Evolutionary conservation across 2,113 vertebrate species (phyloP), one percentile per base, ranked within the genome.

Genomic region (Rafetus swinhoei): DNA sequence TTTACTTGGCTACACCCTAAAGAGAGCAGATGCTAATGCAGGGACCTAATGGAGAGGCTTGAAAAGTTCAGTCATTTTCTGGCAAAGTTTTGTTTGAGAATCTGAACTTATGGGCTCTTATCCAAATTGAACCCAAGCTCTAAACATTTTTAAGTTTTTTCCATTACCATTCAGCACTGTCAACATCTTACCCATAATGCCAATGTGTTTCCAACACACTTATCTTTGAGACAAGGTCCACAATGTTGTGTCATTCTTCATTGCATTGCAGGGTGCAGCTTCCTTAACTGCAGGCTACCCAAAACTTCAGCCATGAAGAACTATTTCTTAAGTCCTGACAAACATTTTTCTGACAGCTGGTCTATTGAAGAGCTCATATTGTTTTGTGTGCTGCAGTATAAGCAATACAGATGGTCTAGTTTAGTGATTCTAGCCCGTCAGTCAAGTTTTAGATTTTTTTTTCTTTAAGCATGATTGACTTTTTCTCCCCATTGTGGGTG

Each of bases 391-490:
- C 77, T 91, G 54, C 88, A 84, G 90, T 95, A 92, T 96, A 95
- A 95, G 93, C 91, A 96, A 95, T 95, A 96, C 95, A 96, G 85
- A 94, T 95, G 91, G 86, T 92, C 79, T 90, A 92, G 93, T 57
- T 93, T 92, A 94, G 87, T 89, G 91, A 94, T 96, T 94, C 72
- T 93, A 93, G 57, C 86, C 90, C 62, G 35, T 94, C 96, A 97
- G 90, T 96, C 95, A 96, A 96, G 79, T 90, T 91, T 95, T 86
- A 86, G 87, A 92, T 95, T 93, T 91, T 95, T 79, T 45, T 45
- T 87, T 91, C 93, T 53, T 13, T 90, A 92, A 89, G 54, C 4
- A 55, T 90, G 82, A 95, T 95, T 95, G 92, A 95, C 83, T 92
- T 86, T 84, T 88, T 89, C 2, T 72, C 90, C 69, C 52, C 35